Evolutionary conservation across 2,113 vertebrate species (phyloP), one percentile per base, ranked within the genome.

Genomic region (Ibidorhyncha struthersii): DNA sequence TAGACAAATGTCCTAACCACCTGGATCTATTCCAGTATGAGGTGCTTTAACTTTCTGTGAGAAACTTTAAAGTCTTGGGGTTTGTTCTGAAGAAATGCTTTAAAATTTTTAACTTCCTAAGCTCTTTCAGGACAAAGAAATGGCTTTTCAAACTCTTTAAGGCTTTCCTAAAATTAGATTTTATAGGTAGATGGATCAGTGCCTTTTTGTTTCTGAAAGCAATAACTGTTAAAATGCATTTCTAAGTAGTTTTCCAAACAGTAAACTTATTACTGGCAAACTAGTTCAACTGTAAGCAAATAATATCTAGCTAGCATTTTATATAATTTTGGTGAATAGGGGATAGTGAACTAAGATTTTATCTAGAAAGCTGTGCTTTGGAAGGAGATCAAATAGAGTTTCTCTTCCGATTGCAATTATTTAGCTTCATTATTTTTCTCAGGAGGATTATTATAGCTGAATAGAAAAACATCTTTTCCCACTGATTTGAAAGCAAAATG

Each of bases 361-460:
- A 85, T 89, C 7, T 83, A 52, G 92, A 87, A 55, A 95, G 50
- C 40, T 92, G 43, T 38, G 52, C 58, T 94, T 94, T 86, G 76
- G 49, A 77, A 74, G 38, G 34, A 94, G 41, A 89, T 27, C 10
- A 61, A 76, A 86, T 80, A 71, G 36, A 58, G 17, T 66, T 66
- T 89, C 15, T 90, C 40, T 93, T 90, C 84, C 78, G 63, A 61
- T 56, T 59, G 65, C 10, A 79, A 12, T 65, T 53, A 22, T 50
- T 97, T 96, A 94, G 29, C 59, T 81, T 82, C 72, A 61, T 0
- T 77, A n/a, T 89, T 82, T 95, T 94, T 78, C 52, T 93, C 43
- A 45, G 70, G 50, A 95, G 49, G 45, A 59, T 83, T 95, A 45
- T 87, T 82, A 74, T 2, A 77, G 50, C 45, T 79, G 19, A 84